A percentile compares a stretch with the other conserved stretches of the same genome.
phyloP scores from a whole-genome alignment of 2,113 vertebrate species.

The Boulengeromyrus knoepffleri region DNA sequence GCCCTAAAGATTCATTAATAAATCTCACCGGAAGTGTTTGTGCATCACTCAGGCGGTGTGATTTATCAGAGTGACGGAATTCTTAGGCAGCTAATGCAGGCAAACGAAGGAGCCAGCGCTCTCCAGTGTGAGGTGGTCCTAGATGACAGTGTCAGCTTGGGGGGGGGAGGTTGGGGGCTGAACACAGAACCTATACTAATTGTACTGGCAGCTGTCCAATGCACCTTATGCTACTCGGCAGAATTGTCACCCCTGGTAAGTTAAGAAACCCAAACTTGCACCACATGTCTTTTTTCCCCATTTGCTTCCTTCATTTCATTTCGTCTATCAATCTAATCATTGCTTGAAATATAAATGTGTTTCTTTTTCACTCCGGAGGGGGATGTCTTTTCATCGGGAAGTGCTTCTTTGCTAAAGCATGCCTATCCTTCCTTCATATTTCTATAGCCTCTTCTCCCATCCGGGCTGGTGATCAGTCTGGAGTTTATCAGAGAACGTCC shows the following conservation, averaged over 20 bases:
- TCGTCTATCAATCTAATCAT: background rate
- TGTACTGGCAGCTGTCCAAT: background rate
- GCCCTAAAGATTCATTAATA: conserved; percentile 7
- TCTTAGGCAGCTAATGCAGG: background rate
- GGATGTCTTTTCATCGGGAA: background rate
- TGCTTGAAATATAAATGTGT: background rate
- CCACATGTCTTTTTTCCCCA: background rate
- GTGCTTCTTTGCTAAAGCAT: background rate
- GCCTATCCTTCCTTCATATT: background rate
- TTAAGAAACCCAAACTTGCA: background rate
- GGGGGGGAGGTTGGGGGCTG: no score
- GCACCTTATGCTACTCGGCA: background rate
- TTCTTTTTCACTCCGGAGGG: background rate
- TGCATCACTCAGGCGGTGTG: background rate
- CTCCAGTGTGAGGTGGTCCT: background rate
- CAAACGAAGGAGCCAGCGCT: background rate
- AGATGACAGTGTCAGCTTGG: background rate
- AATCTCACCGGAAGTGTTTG: conserved; percentile 2
- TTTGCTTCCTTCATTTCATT: background rate
- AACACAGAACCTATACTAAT: background rate
- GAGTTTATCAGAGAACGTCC: background rate
- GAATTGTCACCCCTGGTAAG: background rate
- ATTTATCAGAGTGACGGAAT: background rate
- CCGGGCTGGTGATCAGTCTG: background rate
- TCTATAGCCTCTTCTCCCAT: background rate